Conservation (phyloP, 2,113 vertebrate genomes). For the Chinchilla lanigera region DNA sequence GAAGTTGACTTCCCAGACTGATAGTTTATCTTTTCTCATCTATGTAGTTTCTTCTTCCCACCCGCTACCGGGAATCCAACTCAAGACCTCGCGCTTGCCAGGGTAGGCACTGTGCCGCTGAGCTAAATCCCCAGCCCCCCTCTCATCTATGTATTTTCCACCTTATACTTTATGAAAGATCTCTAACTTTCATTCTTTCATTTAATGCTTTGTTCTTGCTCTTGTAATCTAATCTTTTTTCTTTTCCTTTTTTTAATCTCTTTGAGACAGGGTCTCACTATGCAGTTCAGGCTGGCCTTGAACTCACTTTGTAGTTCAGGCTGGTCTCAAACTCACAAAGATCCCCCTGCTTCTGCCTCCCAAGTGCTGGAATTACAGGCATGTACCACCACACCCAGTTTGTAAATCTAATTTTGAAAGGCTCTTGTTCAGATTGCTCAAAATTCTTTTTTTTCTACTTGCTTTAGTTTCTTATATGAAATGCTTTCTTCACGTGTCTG, state of each 20-base stretch:
- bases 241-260: no score
- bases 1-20: background rate
- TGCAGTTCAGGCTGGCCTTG: no score
- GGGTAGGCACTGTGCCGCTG: no score
- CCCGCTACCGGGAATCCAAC: no score
- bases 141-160: background rate
- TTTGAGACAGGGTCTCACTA: no score
- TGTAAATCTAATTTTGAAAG: background rate
- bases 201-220: background rate
- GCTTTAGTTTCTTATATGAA: constrained; percentile 23
- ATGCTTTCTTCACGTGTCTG: background rate
- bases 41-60: constrained; percentile 30
- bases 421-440: background rate
- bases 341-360: no score
- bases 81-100: no score
- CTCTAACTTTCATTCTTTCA: background rate
- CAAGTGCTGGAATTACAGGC: no score
- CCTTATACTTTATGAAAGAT: background rate
- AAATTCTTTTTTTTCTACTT: constrained; percentile 45
- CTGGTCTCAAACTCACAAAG: no score
- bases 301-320: no score
- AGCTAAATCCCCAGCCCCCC: no score
- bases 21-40: constrained; percentile 6
- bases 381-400: no score
- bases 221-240: background rate